Percentiles rank a stretch among this genome's conserved stretches.
Conservation (phyloP, 2,888 invertebrate genomes). For the Acrobasis consociella region DNA sequence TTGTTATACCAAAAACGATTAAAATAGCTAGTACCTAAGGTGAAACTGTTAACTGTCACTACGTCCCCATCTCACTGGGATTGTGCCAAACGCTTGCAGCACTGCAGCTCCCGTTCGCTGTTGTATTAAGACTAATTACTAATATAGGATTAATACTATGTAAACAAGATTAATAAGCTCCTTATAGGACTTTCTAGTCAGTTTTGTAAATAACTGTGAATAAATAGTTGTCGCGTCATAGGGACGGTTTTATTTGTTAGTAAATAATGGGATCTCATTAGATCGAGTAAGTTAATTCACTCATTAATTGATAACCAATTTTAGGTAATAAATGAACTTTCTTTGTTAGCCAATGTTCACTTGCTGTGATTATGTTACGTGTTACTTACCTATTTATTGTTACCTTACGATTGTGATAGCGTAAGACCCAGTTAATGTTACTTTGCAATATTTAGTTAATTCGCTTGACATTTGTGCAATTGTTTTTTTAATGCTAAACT, state of each 20-base stretch:
- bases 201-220: constrained; percentile 81
- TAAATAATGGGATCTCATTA: constrained; percentile 79
- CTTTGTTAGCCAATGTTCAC: constrained; percentile 82
- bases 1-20: constrained; percentile 56
- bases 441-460: constrained; percentile 66
- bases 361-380: constrained; percentile 81
- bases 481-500: constrained; percentile 49
- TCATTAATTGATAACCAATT: constrained; percentile 80
- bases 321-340: constrained; percentile 74
- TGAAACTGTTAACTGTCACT: constrained; percentile 56
- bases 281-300: constrained; percentile 79
- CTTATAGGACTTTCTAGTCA: constrained; percentile 78
- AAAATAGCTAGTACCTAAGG: constrained; percentile 49
- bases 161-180: constrained; percentile 65
- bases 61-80: constrained; percentile 65
- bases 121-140: constrained; percentile 66
- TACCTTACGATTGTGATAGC: constrained; percentile 77
- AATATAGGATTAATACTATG: constrained; percentile 58
- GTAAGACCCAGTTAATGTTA: constrained; percentile 70
- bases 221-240: constrained; percentile 76
- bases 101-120: constrained; percentile 64
- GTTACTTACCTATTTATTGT: constrained; percentile 79
- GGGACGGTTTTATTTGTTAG: constrained; percentile 76
- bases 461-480: constrained; percentile 62
- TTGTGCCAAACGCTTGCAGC: constrained; percentile 78